A percentile compares a stretch with the other conserved stretches of the same genome.
Conservation (phyloP, 2,797 vertebrate species). For the Synanceia verrucosa region DNA sequence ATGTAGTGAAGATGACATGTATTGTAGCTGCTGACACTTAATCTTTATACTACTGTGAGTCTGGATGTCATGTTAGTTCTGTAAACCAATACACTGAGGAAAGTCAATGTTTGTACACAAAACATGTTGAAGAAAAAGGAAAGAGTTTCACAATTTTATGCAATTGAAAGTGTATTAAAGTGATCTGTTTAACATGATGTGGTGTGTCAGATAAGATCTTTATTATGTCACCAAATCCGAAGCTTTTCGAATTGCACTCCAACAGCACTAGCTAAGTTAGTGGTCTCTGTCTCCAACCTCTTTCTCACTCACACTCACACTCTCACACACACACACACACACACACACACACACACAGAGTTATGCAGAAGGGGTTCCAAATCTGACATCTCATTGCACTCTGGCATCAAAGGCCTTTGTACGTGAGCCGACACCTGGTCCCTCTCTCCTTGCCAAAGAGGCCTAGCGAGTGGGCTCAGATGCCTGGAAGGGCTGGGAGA, state of each 20-base stretch:
- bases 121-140: background rate
- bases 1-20: background rate
- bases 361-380: constrained; percentile 64
- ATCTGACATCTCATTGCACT: constrained; percentile 67
- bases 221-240: constrained; percentile 20
- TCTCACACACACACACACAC: constrained; percentile 6
- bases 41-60: background rate
- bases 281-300: background rate
- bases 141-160: too few relatives aligned
- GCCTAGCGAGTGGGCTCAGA: constrained; percentile 71
- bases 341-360: constrained; percentile 14
- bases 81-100: background rate
- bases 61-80: background rate
- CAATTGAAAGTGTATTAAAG: constrained; percentile 1
- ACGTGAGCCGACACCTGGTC: constrained; percentile 78
- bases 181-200: background rate
- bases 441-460: constrained; percentile 74
- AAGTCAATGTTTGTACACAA: background rate
- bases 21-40: background rate
- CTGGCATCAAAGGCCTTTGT: constrained; percentile 75
- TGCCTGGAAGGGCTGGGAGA: constrained; percentile 65
- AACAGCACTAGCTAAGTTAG: constrained; percentile 20
- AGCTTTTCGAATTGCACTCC: constrained; percentile 14
- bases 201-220: background rate
- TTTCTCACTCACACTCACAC: constrained; percentile 2